phyloP scores from a whole-genome alignment of 1,140 invertebrate genomes.

The Dendrolimus kikuchii region DNA sequence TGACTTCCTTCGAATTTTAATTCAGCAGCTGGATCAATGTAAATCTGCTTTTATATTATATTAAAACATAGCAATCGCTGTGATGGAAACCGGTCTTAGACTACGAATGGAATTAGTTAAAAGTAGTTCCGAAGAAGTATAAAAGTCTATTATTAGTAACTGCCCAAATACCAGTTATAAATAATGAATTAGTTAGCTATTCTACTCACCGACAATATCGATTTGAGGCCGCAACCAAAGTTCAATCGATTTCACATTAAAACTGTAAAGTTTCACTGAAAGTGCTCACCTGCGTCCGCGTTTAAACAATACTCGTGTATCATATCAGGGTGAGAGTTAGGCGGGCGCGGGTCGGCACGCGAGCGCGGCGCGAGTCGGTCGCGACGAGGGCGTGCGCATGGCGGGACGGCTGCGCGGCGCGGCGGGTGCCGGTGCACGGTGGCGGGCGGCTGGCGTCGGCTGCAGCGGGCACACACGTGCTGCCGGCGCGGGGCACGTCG shows the following conservation, averaged over 20 bases:
- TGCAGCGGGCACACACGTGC: conserved; percentile 12
- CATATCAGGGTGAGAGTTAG: conserved; percentile 15
- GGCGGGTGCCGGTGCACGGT: not conserved
- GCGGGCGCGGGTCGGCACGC: conserved; percentile 11
- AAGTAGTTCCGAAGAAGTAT: not conserved
- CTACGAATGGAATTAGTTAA: too few relatives aligned
- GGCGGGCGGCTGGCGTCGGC: conserved; percentile 7
- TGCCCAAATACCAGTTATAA: conserved; percentile 24
- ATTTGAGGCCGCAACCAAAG: conserved; percentile 22
- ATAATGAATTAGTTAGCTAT: conserved; percentile 26
- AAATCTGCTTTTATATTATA: too few relatives aligned
- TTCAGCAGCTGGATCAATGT: too few relatives aligned
- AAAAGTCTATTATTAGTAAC: conserved; percentile 22
- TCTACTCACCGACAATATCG: conserved; percentile 30
- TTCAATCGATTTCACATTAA: conserved; percentile 36
- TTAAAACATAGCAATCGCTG: too few relatives aligned
- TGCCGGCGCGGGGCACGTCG: conserved; percentile 17
- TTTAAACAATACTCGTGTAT: conserved; percentile 15
- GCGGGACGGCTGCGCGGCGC: conserved; percentile 11
- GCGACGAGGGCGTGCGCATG: conserved; percentile 16
- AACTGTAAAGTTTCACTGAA: conserved; percentile 26
- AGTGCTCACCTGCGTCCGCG: conserved; percentile 25
- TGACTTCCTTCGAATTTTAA: too few relatives aligned
- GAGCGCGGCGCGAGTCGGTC: conserved; percentile 9
- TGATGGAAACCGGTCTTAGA: too few relatives aligned